These are phyloP conservation scores for Metallyticus violacea DNA, from an alignment of 2,888 invertebrate genomes.

Conservation along the genomic window DNA sequence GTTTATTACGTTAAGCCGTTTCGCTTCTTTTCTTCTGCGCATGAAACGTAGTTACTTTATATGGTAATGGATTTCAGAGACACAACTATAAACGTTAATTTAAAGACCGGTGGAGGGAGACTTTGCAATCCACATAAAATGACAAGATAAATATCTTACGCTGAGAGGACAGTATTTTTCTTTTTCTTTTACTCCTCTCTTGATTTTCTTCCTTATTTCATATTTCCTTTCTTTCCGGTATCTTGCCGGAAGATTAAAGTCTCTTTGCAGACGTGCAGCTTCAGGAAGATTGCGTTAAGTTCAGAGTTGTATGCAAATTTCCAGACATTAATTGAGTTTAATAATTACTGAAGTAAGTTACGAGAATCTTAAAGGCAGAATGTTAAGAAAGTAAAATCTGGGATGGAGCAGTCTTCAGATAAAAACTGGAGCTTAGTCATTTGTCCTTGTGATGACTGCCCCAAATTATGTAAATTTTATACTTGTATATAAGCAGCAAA, in stretches of 20 bases:
- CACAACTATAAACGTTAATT: slow-evolving; percentile 5
- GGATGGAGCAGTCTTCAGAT: no score
- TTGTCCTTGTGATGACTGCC: no score
- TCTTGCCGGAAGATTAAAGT: neutral
- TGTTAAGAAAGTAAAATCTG: no score
- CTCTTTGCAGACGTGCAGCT: neutral
- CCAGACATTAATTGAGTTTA: neutral
- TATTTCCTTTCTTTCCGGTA: neutral
- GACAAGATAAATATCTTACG: neutral
- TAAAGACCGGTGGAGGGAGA: neutral
- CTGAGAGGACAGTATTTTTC: neutral
- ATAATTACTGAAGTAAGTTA: neutral
- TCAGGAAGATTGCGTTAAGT: neutral
- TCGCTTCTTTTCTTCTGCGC: neutral
- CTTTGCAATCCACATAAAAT: neutral
- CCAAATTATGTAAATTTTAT: no score
- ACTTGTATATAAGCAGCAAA: no score
- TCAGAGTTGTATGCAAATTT: neutral
- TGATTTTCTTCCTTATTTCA: no score
- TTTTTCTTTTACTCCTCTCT: neutral
- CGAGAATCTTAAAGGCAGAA: no score
- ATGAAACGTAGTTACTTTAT: neutral
- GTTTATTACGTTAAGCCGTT: neutral
- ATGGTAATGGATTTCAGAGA: neutral
- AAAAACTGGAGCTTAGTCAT: no score